Evolutionary conservation across 2,797 vertebrate genomes (phyloP).

Genomic region (Eulemur coronatus): DNA sequence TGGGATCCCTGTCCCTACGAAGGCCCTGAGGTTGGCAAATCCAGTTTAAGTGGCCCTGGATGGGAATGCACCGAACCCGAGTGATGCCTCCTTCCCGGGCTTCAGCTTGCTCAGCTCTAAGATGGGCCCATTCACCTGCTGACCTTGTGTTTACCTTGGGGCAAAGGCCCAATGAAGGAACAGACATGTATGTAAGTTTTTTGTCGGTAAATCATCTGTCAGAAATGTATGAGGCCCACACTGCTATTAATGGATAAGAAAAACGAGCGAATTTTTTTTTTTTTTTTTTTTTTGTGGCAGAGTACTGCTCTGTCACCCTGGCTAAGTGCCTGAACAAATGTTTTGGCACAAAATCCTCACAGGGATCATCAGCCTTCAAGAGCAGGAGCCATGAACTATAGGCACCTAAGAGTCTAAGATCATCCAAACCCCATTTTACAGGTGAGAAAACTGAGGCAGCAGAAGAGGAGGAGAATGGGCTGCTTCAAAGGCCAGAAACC

Average conservation of each 20-base stretch:
- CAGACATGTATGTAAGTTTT: neutral
- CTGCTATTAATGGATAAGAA: neutral
- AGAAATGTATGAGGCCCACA: neutral
- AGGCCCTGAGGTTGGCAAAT: neutral
- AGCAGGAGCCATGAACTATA: neutral
- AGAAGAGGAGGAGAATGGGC: neutral
- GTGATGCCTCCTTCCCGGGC: neutral
- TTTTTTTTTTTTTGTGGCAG: neutral
- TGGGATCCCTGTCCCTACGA: neutral
- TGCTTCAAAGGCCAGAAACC: neutral
- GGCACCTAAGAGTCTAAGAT: neutral
- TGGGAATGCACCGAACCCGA: neutral
- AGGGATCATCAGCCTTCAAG: neutral
- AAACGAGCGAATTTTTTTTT: neutral
- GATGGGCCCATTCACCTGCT: neutral
- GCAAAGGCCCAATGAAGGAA: neutral
- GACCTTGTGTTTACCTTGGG: neutral
- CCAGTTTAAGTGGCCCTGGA: neutral
- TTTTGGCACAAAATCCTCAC: neutral
- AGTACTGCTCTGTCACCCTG: no score
- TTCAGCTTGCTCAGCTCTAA: neutral
- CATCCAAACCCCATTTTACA: neutral
- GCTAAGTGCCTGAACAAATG: neutral
- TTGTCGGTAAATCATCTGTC: neutral
- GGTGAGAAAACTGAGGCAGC: neutral